A percentile compares a stretch with the other conserved stretches of the same genome.
phyloP scores from a whole-genome alignment of 2,888 invertebrate species.

The Nasonovia ribisnigri region DNA sequence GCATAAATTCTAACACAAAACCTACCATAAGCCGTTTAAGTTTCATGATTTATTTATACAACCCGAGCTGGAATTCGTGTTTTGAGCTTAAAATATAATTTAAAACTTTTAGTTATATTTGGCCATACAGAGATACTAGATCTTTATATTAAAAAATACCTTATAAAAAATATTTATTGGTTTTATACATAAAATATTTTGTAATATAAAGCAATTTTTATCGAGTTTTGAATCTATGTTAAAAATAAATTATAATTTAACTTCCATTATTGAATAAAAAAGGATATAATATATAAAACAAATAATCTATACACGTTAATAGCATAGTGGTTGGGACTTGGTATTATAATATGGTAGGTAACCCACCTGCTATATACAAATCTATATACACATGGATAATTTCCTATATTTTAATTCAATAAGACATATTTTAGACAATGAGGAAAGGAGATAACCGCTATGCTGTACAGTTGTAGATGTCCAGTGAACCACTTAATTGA shows the following conservation, averaged over 20 bases:
- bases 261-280: conserved; percentile 14
- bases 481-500: background rate
- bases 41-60: conserved; percentile 7
- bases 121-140: background rate
- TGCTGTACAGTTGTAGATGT: background rate
- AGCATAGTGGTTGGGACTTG: background rate
- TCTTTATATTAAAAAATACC: conserved; percentile 23
- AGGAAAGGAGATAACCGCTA: background rate
- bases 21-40: background rate
- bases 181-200: background rate
- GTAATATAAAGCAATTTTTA: background rate
- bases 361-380: background rate
- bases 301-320: background rate
- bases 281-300: background rate
- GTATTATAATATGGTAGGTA: background rate
- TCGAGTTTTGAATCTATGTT: background rate
- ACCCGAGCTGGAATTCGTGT: background rate
- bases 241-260: conserved; percentile 11
- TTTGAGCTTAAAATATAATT: background rate
- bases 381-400: background rate
- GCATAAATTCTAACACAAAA: conserved; percentile 6
- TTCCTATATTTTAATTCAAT: background rate
- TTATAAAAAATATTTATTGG: conserved; percentile 8
- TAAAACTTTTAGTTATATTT: conserved; percentile 1
- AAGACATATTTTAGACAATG: background rate